phyloP scores from a whole-genome alignment of 2,888 invertebrate genomes.

The Netelia virgata region DNA sequence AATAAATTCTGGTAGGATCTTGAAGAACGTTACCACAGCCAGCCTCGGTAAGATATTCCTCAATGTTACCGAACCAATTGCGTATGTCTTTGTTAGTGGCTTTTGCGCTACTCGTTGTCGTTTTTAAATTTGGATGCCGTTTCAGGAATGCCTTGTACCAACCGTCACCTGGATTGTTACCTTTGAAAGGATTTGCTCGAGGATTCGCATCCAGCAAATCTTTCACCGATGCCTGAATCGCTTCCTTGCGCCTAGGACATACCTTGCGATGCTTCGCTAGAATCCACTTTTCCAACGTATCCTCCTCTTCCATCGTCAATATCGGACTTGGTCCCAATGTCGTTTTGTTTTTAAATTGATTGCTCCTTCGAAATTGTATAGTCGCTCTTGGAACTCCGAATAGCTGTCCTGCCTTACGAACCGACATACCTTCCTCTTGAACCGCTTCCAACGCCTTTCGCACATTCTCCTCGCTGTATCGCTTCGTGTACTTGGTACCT shows the following conservation, averaged over 20 bases:
- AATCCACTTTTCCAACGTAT: constrained; percentile 69
- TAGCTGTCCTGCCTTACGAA: constrained; percentile 59
- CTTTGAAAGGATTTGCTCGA: constrained; percentile 75
- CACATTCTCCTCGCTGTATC: constrained; percentile 66
- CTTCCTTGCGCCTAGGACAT: constrained; percentile 62
- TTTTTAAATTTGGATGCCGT: constrained; percentile 75
- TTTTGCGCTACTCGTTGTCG: constrained; percentile 77
- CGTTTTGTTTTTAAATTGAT: constrained; percentile 64
- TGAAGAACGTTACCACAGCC: constrained; percentile 72
- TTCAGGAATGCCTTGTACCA: constrained; percentile 78
- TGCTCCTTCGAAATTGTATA: constrained; percentile 63
- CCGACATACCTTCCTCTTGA: constrained; percentile 62
- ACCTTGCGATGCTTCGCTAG: constrained; percentile 67
- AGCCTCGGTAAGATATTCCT: constrained; percentile 72
- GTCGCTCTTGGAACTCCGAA: constrained; percentile 66
- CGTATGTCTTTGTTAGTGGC: constrained; percentile 77
- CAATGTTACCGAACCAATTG: constrained; percentile 77
- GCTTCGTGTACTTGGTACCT: constrained; percentile 64
- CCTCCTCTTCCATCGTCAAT: constrained; percentile 64
- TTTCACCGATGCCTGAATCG: constrained; percentile 68
- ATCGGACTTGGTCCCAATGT: constrained; percentile 67
- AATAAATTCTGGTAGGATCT: constrained; percentile 78
- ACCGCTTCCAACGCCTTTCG: constrained; percentile 63
- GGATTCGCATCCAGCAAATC: constrained; percentile 68
- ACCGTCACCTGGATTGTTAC: constrained; percentile 74